These are phyloP conservation scores for Phataginus tricuspis DNA, from an alignment of 2,797 vertebrate genomes.

Conservation along the genomic window DNA sequence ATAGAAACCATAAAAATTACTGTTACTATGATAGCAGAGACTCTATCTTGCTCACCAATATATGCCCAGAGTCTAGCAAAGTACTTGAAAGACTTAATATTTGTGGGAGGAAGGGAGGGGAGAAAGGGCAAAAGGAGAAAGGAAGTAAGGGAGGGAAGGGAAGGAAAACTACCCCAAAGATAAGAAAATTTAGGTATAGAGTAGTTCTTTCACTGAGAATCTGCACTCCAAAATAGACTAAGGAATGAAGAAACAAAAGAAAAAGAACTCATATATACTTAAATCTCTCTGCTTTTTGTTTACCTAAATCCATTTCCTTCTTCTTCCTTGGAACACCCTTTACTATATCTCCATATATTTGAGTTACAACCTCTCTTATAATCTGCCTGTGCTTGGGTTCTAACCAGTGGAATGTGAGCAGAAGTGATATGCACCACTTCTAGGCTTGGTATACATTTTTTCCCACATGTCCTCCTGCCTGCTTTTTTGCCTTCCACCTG, in stretches of 20 bases:
- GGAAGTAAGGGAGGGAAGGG: neutral
- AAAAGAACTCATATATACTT: neutral
- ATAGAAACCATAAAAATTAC: constrained; percentile 4
- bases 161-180: neutral
- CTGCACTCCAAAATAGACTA: neutral
- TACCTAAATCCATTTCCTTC: neutral
- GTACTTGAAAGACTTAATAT: neutral
- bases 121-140: neutral
- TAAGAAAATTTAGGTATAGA: neutral
- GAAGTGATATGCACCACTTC: neutral
- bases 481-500: neutral
- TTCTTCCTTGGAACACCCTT: neutral
- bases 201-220: neutral
- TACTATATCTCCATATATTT: neutral
- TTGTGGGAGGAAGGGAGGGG: neutral
- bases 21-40: neutral
- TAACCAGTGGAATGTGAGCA: neutral
- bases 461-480: neutral
- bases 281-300: neutral
- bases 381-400: neutral
- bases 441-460: neutral
- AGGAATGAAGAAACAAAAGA: neutral
- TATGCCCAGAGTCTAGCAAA: constrained; percentile 31
- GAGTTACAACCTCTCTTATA: too few species aligned
- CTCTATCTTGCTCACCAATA: neutral